phyloP scores from a whole-genome alignment of 92 coral and sea anemone genomes.

The Paramuricea clavata region DNA sequence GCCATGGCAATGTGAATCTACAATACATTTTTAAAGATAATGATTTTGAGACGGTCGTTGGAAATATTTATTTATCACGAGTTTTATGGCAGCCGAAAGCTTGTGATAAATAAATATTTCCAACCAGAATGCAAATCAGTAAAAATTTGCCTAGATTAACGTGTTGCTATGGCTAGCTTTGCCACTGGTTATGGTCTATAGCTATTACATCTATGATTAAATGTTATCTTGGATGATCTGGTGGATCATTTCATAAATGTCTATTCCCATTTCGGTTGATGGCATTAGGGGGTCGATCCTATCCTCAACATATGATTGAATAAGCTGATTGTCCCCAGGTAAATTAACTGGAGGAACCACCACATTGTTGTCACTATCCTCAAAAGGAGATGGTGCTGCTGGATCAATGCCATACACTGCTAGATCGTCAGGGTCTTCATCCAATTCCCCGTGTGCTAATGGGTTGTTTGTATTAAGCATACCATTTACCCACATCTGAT shows the following conservation, averaged over 20 bases:
- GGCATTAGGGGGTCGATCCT: slow-evolving; percentile 58
- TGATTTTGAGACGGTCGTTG: too few relatives aligned
- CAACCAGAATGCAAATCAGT: too few relatives aligned
- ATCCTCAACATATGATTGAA: slow-evolving; percentile 58
- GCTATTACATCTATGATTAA: too few relatives aligned
- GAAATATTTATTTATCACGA: too few relatives aligned
- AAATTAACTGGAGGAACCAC: slow-evolving; percentile 44
- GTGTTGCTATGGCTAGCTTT: too few relatives aligned
- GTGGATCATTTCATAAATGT: slow-evolving; percentile 52
- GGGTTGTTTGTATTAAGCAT: slow-evolving; percentile 49
- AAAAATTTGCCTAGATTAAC: too few relatives aligned
- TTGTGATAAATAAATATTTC: too few relatives aligned
- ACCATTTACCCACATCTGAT: slow-evolving; percentile 55
- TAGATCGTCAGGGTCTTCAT: slow-evolving; percentile 46
- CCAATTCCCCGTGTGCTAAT: slow-evolving; percentile 52
- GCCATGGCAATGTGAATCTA: too few relatives aligned
- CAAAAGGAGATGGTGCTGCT: slow-evolving; percentile 53
- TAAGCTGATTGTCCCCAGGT: slow-evolving; percentile 38
- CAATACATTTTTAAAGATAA: too few relatives aligned
- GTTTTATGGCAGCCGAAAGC: too few relatives aligned
- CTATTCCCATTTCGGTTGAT: slow-evolving; percentile 70
- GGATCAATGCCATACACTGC: slow-evolving; percentile 48
- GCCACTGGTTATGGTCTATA: too few relatives aligned
- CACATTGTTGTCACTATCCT: slow-evolving; percentile 57
- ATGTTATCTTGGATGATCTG: slow-evolving; percentile 51